phyloP scores from a whole-genome alignment of 1,140 invertebrate species.

The Nomia melanderi region DNA sequence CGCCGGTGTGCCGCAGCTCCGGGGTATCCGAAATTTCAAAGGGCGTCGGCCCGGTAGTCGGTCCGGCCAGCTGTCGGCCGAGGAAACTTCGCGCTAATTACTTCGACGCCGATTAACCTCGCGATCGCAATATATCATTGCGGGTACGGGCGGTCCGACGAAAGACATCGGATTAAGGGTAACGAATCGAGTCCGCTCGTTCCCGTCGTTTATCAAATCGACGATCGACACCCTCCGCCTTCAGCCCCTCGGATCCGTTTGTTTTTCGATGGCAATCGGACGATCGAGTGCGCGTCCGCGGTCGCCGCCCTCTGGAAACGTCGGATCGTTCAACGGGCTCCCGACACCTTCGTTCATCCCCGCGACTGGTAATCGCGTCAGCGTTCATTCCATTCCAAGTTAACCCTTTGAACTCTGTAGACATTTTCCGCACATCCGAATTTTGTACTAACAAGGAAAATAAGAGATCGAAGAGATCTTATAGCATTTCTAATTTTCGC shows the following conservation, averaged over 20 bases:
- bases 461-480: too few species aligned
- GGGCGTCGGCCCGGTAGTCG: background rate
- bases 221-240: background rate
- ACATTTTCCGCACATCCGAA: too few species aligned
- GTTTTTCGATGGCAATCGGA: background rate
- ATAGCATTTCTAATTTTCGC: too few species aligned
- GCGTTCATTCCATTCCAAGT: too few species aligned
- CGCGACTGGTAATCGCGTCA: too few species aligned
- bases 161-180: slow-evolving; percentile 40
- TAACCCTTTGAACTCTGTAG: too few species aligned
- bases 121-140: slow-evolving; percentile 32
- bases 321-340: too few species aligned
- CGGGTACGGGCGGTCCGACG: background rate
- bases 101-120: slow-evolving; percentile 36
- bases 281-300: background rate
- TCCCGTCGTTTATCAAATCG: slow-evolving; percentile 28
- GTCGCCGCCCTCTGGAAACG: too few species aligned
- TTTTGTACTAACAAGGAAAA: too few species aligned
- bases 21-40: background rate
- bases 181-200: slow-evolving; percentile 25
- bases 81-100: slow-evolving; percentile 32
- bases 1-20: background rate
- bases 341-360: too few species aligned
- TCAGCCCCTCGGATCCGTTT: background rate
- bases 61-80: slow-evolving; percentile 23